These are phyloP conservation scores for Atherix ibis DNA, from an alignment of 2,888 invertebrate genomes.

Conservation along the genomic window DNA sequence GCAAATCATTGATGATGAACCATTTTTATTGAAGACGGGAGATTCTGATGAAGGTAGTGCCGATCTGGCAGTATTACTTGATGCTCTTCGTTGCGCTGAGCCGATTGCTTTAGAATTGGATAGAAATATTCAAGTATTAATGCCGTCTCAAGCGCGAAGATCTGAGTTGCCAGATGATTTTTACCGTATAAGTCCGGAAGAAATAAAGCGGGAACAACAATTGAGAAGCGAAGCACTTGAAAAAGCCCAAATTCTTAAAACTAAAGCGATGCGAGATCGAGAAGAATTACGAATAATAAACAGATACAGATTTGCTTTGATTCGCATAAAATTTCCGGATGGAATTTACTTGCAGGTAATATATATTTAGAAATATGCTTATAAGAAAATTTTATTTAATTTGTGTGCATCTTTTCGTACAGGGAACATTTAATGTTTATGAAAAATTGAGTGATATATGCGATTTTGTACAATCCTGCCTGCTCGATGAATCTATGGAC, in stretches of 20 bases:
- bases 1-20: conserved; percentile 43
- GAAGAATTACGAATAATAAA: conserved; percentile 66
- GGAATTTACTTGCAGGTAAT: conserved; percentile 61
- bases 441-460: conserved; percentile 60
- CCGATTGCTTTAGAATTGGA: conserved; percentile 72
- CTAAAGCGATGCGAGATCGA: conserved; percentile 89
- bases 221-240: conserved; percentile 60
- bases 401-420: conserved; percentile 19
- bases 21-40: conserved; percentile 48
- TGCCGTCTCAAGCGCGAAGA: conserved; percentile 56
- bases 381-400: background rate
- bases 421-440: conserved; percentile 80
- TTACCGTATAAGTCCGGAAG: conserved; percentile 65
- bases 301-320: conserved; percentile 71
- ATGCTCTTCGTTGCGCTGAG: conserved; percentile 64
- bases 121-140: conserved; percentile 67
- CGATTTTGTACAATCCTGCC: conserved; percentile 63
- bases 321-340: conserved; percentile 79
- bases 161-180: conserved; percentile 69
- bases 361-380: background rate
- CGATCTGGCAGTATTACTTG: conserved; percentile 46
- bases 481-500: conserved; percentile 49
- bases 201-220: conserved; percentile 69
- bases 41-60: conserved; percentile 36
- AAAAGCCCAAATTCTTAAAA: conserved; percentile 66